Evolutionary conservation across 2,888 invertebrate genomes (phyloP), one percentile per base, ranked within the genome.

Genomic region (Taenaris catops): DNA sequence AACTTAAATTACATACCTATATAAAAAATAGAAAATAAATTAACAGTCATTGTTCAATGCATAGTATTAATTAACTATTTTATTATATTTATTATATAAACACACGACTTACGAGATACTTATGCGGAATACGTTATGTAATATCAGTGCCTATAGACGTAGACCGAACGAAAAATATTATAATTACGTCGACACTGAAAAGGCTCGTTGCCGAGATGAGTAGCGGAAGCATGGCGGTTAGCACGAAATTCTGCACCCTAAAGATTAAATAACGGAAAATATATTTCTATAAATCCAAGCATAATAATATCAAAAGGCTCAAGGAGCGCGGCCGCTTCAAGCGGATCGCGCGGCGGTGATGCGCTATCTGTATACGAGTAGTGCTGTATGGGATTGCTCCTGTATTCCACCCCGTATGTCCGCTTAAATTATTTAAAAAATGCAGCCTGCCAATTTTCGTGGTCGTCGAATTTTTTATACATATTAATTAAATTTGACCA

Each of bases 31-130:
- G 63, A 71, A 68, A 84, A 84, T 84, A 83, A 84, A 81, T 83
- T 76, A 84, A 80, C 79, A 81, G 75, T 83, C 78, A 74, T 80
- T 67, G 76, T 83, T 78, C 79, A 76, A 79, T 74, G 76, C 69
- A 62, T 63, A 69, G 63, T 68, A 68, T 74, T 76, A 78, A 63
- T 63, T 59, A 63, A 67, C 67, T 72, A 75, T 72, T 72, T 64
- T 51, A 66, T 68, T 69, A 70, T 63, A 63, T 64, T 67, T 63
- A 71, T 65, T 7, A 58, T 25, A 67, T 67, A 68, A 74, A 72
- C 70, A 80, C 76, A 74, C 78, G 66, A 66, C 74, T 76, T 81
- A 78, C 51, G 49, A 66, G 55, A 64, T 67, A 80, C 72, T 80
- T 80, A 81, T 58, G 71, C 79, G 84, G 81, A 84, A 81, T 83